Base-by-base conservation (phyloP, 2,888 invertebrate genomes). In the Shargacucullia verbasci region DNA sequence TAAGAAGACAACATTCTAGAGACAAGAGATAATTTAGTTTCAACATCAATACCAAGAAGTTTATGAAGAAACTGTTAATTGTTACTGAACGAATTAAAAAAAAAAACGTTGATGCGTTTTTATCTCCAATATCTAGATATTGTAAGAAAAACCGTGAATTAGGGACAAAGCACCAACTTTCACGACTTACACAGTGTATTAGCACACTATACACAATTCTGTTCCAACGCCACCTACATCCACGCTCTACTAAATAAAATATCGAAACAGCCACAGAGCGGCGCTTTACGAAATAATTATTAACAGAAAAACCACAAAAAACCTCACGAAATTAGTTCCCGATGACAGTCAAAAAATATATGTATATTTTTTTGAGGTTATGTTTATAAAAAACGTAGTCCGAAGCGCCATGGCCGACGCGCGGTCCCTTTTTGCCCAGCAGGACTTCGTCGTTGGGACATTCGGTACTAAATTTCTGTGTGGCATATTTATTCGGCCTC, bases 311-410 rank as follows among this genome's bases (percentile, higher is more conserved):
- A 90, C 86, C 82, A 92, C 88, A 91, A 92, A 92, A 90, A 92
- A 88, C 87, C 78, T 78, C 82, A 77, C 88, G 86, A 93, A 92
- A 94, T 94, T 92, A 94, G 92, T 93, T 94, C 92, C 89, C 93
- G 93, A 94, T 94, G 93, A 94, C 93, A 94, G 91, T 91, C 87
- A 86, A 92, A 91, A 92, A 92, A 92, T 91, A 90, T 90, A 87
- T 88, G 85, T 89, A 86, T 82, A 83, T 85, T 90, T 90, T 88
- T 90, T 87, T 81, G 76, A 76, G 71, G 76, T 76, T 75, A 77
- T 71, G 76, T 74, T 67, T 74, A 70, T 79, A 87, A 88, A 87
- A 89, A 85, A 85, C 68, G 80, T 57, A 49, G 65, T 57, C 43
- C 78, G 79, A 83, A 92, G 93, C 92, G 92, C 92, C 93, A 88